phyloP scores from a whole-genome alignment of 2,113 vertebrate species.

The Sinocyclocheilus grahami region DNA sequence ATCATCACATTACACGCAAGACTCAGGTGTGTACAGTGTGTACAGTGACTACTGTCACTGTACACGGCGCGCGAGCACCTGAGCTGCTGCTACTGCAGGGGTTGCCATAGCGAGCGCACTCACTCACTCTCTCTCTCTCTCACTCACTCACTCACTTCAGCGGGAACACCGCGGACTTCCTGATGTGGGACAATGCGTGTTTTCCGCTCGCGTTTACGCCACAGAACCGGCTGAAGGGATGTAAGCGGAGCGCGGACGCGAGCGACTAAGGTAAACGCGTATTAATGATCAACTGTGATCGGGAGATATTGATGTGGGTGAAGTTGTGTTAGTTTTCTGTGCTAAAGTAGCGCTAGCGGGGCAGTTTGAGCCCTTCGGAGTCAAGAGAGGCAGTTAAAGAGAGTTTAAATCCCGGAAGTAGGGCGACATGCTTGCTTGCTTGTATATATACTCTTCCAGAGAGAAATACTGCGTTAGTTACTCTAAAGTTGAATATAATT shows the following conservation, averaged over 20 bases:
- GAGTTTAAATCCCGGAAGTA: neutral
- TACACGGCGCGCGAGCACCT: constrained; percentile 77
- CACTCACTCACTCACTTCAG: constrained; percentile 57
- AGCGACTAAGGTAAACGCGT: constrained; percentile 68
- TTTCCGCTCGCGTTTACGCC: constrained; percentile 46
- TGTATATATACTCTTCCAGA: neutral
- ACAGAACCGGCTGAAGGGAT: constrained; percentile 52
- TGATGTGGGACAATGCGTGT: constrained; percentile 71
- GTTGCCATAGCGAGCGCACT: constrained; percentile 66
- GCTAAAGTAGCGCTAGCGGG: constrained; percentile 48
- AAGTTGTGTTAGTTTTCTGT: constrained; percentile 56
- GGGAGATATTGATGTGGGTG: neutral
- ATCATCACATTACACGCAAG: neutral
- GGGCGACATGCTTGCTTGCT: neutral
- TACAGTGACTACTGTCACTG: too few relatives aligned
- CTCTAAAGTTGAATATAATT: constrained; percentile 69
- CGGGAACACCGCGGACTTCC: constrained; percentile 70
- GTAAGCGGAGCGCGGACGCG: constrained; percentile 58
- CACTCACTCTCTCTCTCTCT: constrained; percentile 57
- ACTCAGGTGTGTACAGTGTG: too few relatives aligned
- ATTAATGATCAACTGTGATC: neutral
- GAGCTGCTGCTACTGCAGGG: constrained; percentile 63
- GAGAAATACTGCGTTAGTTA: constrained; percentile 47
- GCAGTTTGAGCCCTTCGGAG: constrained; percentile 7
- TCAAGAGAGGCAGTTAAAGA: neutral